Base-by-base conservation (phyloP, 2,797 vertebrate species). In the Thaleichthys pacificus region DNA sequence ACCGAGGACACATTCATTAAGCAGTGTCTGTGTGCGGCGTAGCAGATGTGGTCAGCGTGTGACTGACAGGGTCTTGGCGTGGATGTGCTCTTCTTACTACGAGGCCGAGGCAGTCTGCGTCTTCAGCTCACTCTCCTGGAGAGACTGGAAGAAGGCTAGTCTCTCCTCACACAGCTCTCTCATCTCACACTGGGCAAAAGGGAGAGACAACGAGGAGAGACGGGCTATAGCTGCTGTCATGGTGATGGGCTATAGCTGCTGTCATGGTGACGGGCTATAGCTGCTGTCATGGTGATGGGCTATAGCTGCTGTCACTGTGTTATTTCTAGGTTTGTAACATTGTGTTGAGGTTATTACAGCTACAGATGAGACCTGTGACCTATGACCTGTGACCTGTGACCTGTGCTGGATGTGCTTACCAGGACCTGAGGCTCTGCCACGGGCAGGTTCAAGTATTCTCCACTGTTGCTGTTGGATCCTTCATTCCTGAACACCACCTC, bases 381-480 rank as follows among this genome's bases (percentile, higher is more conserved):
- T 35, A 7, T 35, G 32, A 35, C 32, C 4, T 7, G 6, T 42
- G 38, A 42, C 38, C 11, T 12, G 2, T 42, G 42, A 42, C 51
- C 51, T 7, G 51, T 54, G 51, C 19, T 17, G 51, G 4, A 14
- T 26, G 54, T 9, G 54, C 84, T 88, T 87, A 94, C 93, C 87
- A 94, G 80, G 73, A 94, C 90, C 68, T 92, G 86, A 19, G 93
- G 87, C 71, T 94, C 92, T n/a, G 86, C 72, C 67, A 80, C 73
- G 0, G 68, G 47, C 5, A 73, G 72, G 54, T 70, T 70, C 15
- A 80, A 51, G 12, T 24, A 61, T 38, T 86, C 80, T 26, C 71
- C 17, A 58, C 72, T 80, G 70, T 61, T 76, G 75, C 61, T 72
- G 76, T 74, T 71, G 4, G 72, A 82, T 1, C 80, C 60, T 24